Evolutionary conservation across 2,797 vertebrate genomes (phyloP).

Genomic region (Eulemur mongoz): DNA sequence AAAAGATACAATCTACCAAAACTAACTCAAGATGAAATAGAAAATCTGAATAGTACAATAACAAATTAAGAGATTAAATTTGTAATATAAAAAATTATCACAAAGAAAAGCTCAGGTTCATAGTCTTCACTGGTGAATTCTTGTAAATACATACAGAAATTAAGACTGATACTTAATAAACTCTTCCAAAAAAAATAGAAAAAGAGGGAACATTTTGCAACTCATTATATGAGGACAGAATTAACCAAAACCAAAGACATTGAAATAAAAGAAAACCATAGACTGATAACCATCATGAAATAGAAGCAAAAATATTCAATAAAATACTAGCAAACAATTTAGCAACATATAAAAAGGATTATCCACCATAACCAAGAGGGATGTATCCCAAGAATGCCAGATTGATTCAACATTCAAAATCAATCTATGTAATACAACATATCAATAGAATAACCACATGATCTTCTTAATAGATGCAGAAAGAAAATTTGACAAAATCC

Average conservation of each 20-base stretch:
- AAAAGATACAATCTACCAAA: background rate
- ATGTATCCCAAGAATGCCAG: background rate
- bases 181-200: background rate
- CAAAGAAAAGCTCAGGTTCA: background rate
- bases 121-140: background rate
- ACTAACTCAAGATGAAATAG: background rate
- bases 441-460: background rate
- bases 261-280: background rate
- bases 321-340: background rate
- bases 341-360: background rate
- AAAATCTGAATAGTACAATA: background rate
- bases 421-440: background rate
- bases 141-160: background rate
- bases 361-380: background rate
- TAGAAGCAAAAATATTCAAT: background rate
- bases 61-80: background rate
- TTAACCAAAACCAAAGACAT: background rate
- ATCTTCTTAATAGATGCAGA: background rate
- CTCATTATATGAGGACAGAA: background rate
- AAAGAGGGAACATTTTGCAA: background rate
- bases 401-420: background rate
- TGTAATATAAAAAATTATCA: background rate
- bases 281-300: background rate
- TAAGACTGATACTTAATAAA: background rate
- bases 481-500: background rate